Percentiles rank a stretch among this genome's conserved stretches.
Conservation (phyloP, 2,113 vertebrate species). For the Pholis gunnellus region DNA sequence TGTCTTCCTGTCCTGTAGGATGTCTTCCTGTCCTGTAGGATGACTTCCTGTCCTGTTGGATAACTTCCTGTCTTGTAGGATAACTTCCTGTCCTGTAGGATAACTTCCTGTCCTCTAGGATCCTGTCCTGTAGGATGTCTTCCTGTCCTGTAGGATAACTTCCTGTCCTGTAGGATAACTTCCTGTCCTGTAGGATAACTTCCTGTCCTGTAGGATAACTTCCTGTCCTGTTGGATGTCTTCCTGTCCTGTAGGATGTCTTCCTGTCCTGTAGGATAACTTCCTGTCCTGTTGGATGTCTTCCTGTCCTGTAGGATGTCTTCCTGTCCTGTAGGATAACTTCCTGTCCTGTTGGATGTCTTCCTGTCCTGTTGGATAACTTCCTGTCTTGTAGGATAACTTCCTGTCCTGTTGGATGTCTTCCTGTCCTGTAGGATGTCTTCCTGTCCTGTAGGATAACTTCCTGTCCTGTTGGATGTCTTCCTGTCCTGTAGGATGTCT, state of each 20-base stretch:
- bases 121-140: background rate
- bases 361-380: no score
- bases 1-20: background rate
- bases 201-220: background rate
- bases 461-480: background rate
- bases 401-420: background rate
- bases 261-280: background rate
- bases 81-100: background rate
- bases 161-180: background rate
- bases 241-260: background rate
- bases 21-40: background rate
- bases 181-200: background rate
- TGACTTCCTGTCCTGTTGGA: background rate
- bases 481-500: background rate
- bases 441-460: no score
- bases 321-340: background rate
- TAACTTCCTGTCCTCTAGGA: background rate
- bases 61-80: background rate
- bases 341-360: background rate
- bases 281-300: background rate
- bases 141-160: no score
- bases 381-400: background rate
- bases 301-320: background rate
- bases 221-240: no score
- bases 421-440: background rate